Base-by-base conservation (phyloP, 2,888 invertebrate genomes). In the Drosophila monieri region DNA sequence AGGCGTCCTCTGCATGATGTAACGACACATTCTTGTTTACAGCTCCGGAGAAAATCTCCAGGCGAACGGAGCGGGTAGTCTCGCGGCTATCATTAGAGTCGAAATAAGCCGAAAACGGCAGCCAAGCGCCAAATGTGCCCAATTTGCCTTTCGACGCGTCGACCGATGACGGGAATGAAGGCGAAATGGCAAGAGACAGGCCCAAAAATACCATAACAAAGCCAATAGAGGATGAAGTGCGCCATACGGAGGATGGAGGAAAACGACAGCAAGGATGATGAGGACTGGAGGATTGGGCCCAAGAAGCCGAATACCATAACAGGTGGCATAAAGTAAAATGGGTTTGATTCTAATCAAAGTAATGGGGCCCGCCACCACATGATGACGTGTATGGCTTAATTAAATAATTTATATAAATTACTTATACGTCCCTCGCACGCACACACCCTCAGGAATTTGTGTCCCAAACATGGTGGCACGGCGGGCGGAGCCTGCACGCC, bases 291-390 rank as follows among this genome's bases (percentile, higher is more conserved):
- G n/a, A 56, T 54, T 44, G 27, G 25, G 30, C 10, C 18, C 9
- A 18, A 15, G 41, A 23, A 46, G 56, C 54, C 65, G 66, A 23
- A 52, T 55, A 60, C 6, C 69, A 64, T 59, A 68, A 71, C 83
- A 77, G 85, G 83, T 81, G 85, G 76, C 83, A 76, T 79, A 74
- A 83, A 74, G 74, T 58, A 77, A 68, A 84, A 86, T 84, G 77
- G 77, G 80, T 84, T 79, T 85, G 85, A 86, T 86, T 86, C 77
- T 78, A 81, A 87, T 88, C 88, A 85, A 80, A 88, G 74, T 87
- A 81, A 81, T 81, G 85, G 83, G 70, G 65, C 74, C 51, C 65
- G 62, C 69, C 56, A 68, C 74, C 72, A 65, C 73, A 62, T 68
- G 74, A 80, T 80, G 88, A 85, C 76, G 85, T 74, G 73, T 76